phyloP scores from a whole-genome alignment of 2,797 vertebrate genomes.

The Delichon dasypus region DNA sequence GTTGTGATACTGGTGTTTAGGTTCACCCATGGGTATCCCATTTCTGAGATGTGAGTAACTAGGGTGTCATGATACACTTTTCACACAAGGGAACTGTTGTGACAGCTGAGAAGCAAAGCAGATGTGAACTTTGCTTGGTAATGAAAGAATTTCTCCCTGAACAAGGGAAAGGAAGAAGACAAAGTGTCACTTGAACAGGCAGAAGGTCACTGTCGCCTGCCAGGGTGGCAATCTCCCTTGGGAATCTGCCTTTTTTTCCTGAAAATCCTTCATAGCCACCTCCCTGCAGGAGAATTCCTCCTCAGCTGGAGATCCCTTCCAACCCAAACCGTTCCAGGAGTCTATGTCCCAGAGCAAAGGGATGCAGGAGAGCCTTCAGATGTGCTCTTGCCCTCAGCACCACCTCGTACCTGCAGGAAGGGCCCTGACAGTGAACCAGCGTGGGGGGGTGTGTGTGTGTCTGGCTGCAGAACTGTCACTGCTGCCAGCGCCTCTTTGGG shows the following conservation, averaged over 20 bases:
- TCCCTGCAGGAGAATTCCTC: neutral
- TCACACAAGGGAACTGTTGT: neutral
- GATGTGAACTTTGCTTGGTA: neutral
- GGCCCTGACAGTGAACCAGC: neutral
- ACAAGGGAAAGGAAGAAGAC: neutral
- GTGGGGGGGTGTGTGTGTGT: too few species aligned
- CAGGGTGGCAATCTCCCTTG: neutral
- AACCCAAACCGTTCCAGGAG: neutral
- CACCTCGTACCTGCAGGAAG: rapidly evolving
- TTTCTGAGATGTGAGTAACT: neutral
- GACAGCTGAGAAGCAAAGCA: neutral
- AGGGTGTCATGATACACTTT: neutral
- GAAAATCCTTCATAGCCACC: neutral
- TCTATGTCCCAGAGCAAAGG: neutral
- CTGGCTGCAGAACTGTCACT: neutral
- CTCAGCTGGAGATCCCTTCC: neutral
- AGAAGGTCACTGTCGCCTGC: neutral
- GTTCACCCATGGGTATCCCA: neutral
- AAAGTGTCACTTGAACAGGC: neutral
- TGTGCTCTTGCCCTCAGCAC: neutral
- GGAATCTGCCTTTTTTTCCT: neutral
- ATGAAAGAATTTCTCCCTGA: neutral
- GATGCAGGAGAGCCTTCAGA: neutral
- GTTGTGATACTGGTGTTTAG: neutral
- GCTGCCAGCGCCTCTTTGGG: neutral